phyloP scores from a whole-genome alignment of 1,140 invertebrate genomes.

The Schlechtendalia chinensis region DNA sequence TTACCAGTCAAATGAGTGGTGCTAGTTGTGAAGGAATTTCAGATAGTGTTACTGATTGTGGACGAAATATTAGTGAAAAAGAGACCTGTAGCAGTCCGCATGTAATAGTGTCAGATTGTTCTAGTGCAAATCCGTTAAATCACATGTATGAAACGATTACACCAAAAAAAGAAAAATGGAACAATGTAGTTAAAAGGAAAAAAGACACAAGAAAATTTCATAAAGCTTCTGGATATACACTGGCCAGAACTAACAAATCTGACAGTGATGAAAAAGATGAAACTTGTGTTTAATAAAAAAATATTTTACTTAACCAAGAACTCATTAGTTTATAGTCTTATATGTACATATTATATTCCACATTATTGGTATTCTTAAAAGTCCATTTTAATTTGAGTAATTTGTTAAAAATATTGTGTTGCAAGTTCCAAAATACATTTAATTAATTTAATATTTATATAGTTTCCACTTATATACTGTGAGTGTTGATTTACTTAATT shows the following conservation, averaged over 20 bases:
- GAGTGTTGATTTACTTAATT: not conserved
- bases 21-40: slow-evolving; percentile 47
- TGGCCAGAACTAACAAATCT: slow-evolving; percentile 35
- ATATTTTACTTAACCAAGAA: not conserved
- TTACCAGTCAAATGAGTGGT: slow-evolving; percentile 51
- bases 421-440: not conserved
- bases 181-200: slow-evolving; percentile 31
- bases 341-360: not conserved
- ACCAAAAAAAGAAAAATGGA: slow-evolving; percentile 28
- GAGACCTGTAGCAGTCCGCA: slow-evolving; percentile 51
- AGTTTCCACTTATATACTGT: too few relatives aligned
- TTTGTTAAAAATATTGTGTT: not conserved
- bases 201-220: slow-evolving; percentile 30
- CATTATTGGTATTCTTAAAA: not conserved
- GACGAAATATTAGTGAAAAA: slow-evolving; percentile 52
- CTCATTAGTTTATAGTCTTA: not conserved
- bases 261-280: slow-evolving; percentile 44
- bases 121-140: slow-evolving; percentile 46
- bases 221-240: slow-evolving; percentile 10
- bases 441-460: not conserved
- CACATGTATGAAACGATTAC: slow-evolving; percentile 43
- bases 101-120: slow-evolving; percentile 43
- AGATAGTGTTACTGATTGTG: slow-evolving; percentile 52
- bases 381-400: not conserved
- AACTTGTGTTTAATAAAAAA: slow-evolving; percentile 39